phyloP scores from a whole-genome alignment of 2,888 invertebrate species.

The Ormyrus pomaceus region DNA sequence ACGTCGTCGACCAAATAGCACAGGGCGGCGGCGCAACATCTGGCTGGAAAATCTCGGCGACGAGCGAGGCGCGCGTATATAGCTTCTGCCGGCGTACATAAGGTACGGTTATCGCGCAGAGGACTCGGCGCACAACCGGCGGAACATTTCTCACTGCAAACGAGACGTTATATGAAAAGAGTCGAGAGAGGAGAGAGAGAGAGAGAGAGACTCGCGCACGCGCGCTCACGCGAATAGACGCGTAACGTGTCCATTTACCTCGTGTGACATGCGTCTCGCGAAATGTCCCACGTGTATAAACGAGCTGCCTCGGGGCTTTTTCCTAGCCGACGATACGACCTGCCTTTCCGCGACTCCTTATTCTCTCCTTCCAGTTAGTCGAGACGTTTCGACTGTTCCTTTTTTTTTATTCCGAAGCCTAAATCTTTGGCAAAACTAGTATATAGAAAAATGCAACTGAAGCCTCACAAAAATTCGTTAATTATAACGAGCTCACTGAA shows the following conservation, averaged over 20 bases:
- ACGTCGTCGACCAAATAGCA: background rate
- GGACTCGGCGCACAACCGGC: conserved; percentile 20
- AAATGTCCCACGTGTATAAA: conserved; percentile 45
- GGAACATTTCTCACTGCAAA: conserved; percentile 41
- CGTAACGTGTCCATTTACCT: conserved; percentile 58
- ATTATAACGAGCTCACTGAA: background rate
- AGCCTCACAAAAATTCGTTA: conserved; percentile 13
- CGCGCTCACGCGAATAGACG: conserved; percentile 54
- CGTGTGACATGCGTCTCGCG: conserved; percentile 30
- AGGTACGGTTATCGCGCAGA: background rate
- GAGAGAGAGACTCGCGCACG: background rate
- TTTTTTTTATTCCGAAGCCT: too few species aligned
- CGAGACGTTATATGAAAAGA: conserved; percentile 33
- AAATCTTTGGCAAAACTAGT: too few species aligned
- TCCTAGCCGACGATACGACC: background rate
- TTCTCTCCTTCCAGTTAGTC: background rate
- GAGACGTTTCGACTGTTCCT: background rate
- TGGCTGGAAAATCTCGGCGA: conserved; percentile 6
- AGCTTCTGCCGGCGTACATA: background rate
- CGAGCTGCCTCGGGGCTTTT: conserved; percentile 2
- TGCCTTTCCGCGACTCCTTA: background rate
- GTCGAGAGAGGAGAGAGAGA: background rate
- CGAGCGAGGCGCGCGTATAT: background rate
- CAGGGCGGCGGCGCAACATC: background rate
- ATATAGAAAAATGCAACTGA: too few species aligned